Percentiles rank a stretch among this genome's conserved stretches.
Conservation (phyloP, 2,113 vertebrate species). For the Thalassoma bifasciatum region DNA sequence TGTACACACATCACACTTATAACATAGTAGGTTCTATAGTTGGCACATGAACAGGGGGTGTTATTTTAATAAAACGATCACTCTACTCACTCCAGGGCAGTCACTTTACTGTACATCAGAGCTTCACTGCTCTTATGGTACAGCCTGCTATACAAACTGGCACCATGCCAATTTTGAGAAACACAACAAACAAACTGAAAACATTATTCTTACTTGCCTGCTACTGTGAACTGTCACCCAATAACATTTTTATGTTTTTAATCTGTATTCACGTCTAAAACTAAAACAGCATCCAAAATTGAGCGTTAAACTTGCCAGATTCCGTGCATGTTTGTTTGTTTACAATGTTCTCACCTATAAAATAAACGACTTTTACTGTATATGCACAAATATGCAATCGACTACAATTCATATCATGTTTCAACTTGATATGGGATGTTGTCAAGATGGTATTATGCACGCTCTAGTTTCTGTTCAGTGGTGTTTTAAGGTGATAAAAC, state of each 20-base stretch:
- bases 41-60: background rate
- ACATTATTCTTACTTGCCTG: constrained; percentile 20
- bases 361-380: background rate
- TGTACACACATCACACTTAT: background rate
- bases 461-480: constrained; percentile 19
- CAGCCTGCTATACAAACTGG: constrained; percentile 41
- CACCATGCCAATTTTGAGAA: constrained; percentile 36
- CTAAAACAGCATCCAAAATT: background rate
- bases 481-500: constrained; percentile 37
- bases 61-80: constrained; percentile 1
- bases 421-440: constrained; percentile 1
- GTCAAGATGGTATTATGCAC: background rate
- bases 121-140: constrained; percentile 1
- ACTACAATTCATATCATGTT: constrained; percentile 14
- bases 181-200: constrained; percentile 35
- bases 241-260: background rate
- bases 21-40: background rate
- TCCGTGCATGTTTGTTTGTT: background rate
- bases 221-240: background rate
- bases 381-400: background rate
- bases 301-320: background rate
- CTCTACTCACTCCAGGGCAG: constrained; percentile 6
- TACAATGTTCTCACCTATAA: background rate
- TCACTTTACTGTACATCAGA: constrained; percentile 7
- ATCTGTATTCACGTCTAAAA: background rate